Percentiles rank a stretch among this genome's conserved stretches.
phyloP scores from a whole-genome alignment of 2,113 vertebrate species.

The Helogale parvula region DNA sequence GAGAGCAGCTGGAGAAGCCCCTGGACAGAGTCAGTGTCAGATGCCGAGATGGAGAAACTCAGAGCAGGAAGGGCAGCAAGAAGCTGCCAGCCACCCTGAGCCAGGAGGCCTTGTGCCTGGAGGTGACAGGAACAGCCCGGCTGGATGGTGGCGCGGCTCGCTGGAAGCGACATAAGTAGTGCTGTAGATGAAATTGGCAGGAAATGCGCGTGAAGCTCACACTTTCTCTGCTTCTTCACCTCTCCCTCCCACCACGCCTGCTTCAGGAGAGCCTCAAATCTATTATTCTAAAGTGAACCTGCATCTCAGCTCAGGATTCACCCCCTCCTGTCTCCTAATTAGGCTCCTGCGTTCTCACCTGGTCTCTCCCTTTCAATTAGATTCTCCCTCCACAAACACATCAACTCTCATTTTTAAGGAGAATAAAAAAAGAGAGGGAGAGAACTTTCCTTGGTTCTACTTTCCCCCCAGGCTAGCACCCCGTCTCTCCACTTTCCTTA shows the following conservation, averaged over 20 bases:
- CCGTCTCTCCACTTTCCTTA: neutral
- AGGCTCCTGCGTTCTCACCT: neutral
- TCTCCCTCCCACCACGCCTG: neutral
- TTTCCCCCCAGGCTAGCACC: neutral
- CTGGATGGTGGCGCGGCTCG: neutral
- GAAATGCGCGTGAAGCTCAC: neutral
- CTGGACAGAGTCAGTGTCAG: neutral
- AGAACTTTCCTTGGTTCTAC: neutral
- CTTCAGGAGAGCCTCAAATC: neutral
- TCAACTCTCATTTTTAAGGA: slow-evolving; percentile 1
- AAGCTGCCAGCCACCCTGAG: neutral
- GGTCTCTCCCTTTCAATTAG: neutral
- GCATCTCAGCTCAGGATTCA: neutral
- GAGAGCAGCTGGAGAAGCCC: neutral
- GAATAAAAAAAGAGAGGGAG: neutral
- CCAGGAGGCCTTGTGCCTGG: neutral
- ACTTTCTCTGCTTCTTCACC: neutral
- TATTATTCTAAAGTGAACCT: neutral
- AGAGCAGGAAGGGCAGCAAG: neutral
- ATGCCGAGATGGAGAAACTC: neutral
- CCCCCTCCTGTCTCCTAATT: neutral
- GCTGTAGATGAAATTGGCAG: neutral
- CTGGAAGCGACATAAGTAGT: neutral
- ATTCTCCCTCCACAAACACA: neutral
- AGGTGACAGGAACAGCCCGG: neutral